Base-by-base conservation (phyloP, 23 tunicate species). In the Trididemnum miniatum region DNA sequence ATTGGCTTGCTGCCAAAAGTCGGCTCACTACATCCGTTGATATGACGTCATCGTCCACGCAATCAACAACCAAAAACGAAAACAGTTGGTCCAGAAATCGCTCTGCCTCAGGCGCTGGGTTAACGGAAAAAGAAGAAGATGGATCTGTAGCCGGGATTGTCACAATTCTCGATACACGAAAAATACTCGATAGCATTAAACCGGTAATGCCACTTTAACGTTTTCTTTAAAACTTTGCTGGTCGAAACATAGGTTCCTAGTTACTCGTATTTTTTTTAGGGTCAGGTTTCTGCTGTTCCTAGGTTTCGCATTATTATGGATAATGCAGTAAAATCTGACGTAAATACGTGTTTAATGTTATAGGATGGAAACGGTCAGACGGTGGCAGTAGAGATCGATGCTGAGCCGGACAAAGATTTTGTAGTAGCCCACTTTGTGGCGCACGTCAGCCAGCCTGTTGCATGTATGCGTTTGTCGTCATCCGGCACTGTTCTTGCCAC, bases 361-460 rank as follows among this genome's bases (percentile, higher is more conserved):
- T 36, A 82, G 67, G 51, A 71, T 35, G 71, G 51, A 29, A 30
- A 34, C 28, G 84, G 38, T 65, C 80, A 54, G 62, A 54, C 38
- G 80, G 27, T 36, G 84, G 80, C 52, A 77, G 59, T 79, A 67
- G 92, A 80, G 84, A 71, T 73, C 77, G 25, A 50, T 30, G 33
- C 38, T 5, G 79, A 81, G 51, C 78, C 78, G 20, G 78, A 72
- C 29, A 29, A 65, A 31, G 35, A 59, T n/a, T n/a, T 34, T 22
- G 77, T 95, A 2, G 84, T 90, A 50, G 92, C 96, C 30, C 99
- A 95, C 87, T 95, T 90, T 67, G 83, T 78, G 22, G 99, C 99
- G 59, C 96, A 90, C 80, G 65, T 35, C 0, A 75, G 39, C 33
- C 83, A 86, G 44, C 80, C 96, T 7, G 63, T 95, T 0, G 82